Conservation (phyloP, 2,113 vertebrate species). For the Oriolus oriolus region DNA sequence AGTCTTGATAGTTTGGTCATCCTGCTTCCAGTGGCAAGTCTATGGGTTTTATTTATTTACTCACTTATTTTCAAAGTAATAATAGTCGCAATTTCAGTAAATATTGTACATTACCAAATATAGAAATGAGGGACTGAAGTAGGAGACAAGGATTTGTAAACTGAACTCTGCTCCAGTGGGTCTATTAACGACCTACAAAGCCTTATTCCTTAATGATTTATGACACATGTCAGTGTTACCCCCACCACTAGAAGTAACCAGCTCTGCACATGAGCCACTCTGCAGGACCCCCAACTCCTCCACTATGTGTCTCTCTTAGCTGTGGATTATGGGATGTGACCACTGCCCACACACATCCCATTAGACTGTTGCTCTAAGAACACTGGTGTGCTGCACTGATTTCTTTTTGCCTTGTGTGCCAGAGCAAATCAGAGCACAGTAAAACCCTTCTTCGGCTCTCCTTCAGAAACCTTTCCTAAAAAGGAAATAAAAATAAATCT, state of each 20-base stretch:
- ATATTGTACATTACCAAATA: background rate
- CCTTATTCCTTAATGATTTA: background rate
- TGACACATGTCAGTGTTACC: background rate
- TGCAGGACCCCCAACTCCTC: background rate
- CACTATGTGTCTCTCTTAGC: background rate
- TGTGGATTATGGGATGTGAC: background rate
- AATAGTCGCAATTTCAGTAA: background rate
- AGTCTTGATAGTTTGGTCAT: background rate
- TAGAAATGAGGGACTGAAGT: background rate
- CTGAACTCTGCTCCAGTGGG: background rate
- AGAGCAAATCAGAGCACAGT: background rate
- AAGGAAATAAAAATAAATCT: background rate
- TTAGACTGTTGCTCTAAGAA: background rate
- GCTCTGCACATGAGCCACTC: background rate
- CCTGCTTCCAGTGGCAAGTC: background rate
- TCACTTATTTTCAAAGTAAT: background rate
- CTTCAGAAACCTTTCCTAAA: background rate
- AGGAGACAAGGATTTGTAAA: background rate
- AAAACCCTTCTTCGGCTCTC: background rate
- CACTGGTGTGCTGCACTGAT: rapidly evolving
- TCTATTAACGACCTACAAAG: background rate
- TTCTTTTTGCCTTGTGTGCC: background rate
- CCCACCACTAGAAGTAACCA: background rate
- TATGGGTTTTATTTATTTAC: background rate
- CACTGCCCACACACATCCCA: too few species aligned